Evolutionary conservation across 30 jellyfish, hydroid and myxozoan genomes (phyloP), one percentile per base, ranked within the genome.

Genomic region (Euphysa ruthae): DNA sequence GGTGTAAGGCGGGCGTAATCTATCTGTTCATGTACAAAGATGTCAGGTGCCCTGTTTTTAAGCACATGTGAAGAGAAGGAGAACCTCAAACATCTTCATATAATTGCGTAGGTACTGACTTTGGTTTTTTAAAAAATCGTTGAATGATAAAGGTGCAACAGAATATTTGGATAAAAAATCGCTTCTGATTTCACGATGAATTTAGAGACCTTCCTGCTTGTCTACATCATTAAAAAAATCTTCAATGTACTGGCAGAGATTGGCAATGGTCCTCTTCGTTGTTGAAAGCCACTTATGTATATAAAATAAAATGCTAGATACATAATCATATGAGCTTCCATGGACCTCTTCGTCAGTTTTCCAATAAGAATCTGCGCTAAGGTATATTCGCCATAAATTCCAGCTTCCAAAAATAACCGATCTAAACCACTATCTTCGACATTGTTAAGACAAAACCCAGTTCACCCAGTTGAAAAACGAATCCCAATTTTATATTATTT

Each of bases 371-470:
- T 49, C 32, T 69, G 81, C 23, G 29, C 24, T 23, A 43, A 5
- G 22, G 63, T 49, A 14, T 12, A 34, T 55, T 22, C n/a, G 8
- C 83, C 79, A 71, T 71, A 55, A 25, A 71, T 56, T 15, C 63
- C n/a, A n/a, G n/a, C n/a, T n/a, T n/a, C n/a, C 16, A 22, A 26
- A 23, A 38, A 69, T 0, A 43, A n/a, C 51, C 20, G 13, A 54
- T 69, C 82, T 20, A 69, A 22, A 13, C 82, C 82, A 52, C 78
- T 49, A 5, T 52, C 78, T 27, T 69, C 82, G 31, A 69, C 33
- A 30, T 31, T 7, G 82, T 77, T 7, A 52, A 27, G 21, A 50
- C 70, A 16, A 52, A 10, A 32, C 55, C 77, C 22, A 69, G 30
- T 21, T 38, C 61, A 18, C 82, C 82, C 18, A 69, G 61, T 24